Conservation (phyloP, 2,797 vertebrate genomes). For the Catamblyrhynchus diadema region DNA sequence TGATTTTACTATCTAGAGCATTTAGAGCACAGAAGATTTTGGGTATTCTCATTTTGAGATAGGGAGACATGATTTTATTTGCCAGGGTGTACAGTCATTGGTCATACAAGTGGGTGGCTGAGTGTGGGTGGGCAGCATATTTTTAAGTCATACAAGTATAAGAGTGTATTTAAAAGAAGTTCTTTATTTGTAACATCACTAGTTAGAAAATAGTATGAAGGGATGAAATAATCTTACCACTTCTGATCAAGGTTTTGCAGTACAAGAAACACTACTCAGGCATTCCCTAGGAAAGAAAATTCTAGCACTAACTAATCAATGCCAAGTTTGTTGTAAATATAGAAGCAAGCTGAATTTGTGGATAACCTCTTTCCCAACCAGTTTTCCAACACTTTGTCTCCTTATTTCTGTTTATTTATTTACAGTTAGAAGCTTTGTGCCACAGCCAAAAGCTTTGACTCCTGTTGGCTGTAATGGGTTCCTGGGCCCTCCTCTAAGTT, state of each 20-base stretch:
- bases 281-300: neutral
- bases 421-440: neutral
- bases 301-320: neutral
- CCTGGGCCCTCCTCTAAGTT: neutral
- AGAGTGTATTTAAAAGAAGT: neutral
- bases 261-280: neutral
- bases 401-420: neutral
- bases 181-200: neutral
- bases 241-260: neutral
- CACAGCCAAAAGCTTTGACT: neutral
- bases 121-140: neutral
- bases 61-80: neutral
- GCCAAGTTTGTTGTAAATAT: neutral
- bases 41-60: neutral
- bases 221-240: neutral
- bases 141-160: neutral
- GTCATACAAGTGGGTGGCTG: neutral
- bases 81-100: neutral
- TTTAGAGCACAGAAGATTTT: neutral
- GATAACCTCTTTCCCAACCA: neutral
- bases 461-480: neutral
- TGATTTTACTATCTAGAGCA: neutral
- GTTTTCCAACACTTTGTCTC: neutral
- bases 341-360: neutral
- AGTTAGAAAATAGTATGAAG: neutral